Base-by-base conservation (phyloP, 1,140 invertebrate species). In the Laupala kohalensis region DNA sequence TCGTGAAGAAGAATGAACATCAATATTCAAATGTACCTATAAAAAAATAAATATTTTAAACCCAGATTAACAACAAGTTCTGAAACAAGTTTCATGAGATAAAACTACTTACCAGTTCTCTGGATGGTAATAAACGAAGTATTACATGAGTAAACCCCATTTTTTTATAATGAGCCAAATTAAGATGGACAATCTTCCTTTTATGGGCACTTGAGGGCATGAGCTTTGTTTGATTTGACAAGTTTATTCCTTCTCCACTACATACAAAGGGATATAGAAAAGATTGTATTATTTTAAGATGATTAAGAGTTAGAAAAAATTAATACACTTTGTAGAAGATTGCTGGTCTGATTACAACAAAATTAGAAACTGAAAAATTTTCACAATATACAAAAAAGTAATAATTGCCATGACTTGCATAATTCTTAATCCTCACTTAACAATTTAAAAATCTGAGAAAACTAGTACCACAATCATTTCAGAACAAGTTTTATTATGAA, bases 61-160 rank as follows among this genome's bases (percentile, higher is more conserved):
- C 25, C 4, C 19, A 37, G 2, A 69, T 30, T 19, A 72, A 62
- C 9, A 23, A 67, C 23, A 65, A 28, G 27, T 28, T 12, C 63
- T 63, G 13, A 12, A 69, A 19, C 24, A 27, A 73, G 25, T 53
- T 69, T 37, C 6, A 37, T 29, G 4, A 15, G 71, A 13, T 68
- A 72, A 66, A 27, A 64, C 62, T 30, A 80, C 79, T 79, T 81
- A 89, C 87, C 75, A 82, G 83, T 76, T 86, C 83, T 64, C 78
- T 79, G 0, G 85, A 85, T 5, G 86, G 84, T 37, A 86, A 82
- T 26, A 92, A 83, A 76, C 85, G 85, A 1, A 94, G 80, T 62
- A 93, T 77, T 27, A 93, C 80, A 77, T 94, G 92, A 5, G 90
- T 89, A 80, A 87, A 86, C 25, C 83, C 78, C 3, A 84, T 79